Base-by-base conservation (phyloP, 1,140 invertebrate genomes). In the Triops cancriformis region DNA sequence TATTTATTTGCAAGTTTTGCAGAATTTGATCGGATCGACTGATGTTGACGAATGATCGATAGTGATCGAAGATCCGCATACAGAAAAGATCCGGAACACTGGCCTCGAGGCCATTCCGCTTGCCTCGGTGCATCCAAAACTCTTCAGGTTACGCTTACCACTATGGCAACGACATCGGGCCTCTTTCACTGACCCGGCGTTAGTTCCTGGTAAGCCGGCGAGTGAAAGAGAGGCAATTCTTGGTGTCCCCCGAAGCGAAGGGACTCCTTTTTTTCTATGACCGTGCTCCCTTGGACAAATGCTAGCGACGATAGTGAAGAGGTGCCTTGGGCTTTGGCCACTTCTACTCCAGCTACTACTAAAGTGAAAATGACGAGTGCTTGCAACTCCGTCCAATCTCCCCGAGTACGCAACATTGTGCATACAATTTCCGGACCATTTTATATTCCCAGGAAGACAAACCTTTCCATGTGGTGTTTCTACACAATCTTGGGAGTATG, bases 251-350 rank as follows among this genome's bases (percentile, higher is more conserved):
- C 51, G 18, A 64, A 64, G 51, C 18, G 51, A 64, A 64, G 51
- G 31, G 31, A n/a, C 31, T 37, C 31, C 31, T 37, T 37, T 37
- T n/a, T 64, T 23, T 64, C 51, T 5, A 64, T 64, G 51, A 64
- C 51, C 18, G 51, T 64, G 51, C 51, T 64, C 51, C 51, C 23
- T 18, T 64, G 51, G 51, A 64, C 51, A 64, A 64, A 64, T 64
- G 51, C 51, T n/a, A 64, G 23, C 51, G 14, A 64, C 14, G 51
- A 12, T 64, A 64, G 51, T 64, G 51, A 18, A 7, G 31, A 37
- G n/a, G 51, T 64, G 51, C 51, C 51, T 18, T 23, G 51, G 51
- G 51, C 51, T 64, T 64, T 64, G 51, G 51, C 51, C 51, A 64
- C 51, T 64, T 64, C 18, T 64, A 23, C 51, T 64, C 6, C 23